These are phyloP conservation scores for Nothocercus julius DNA, from an alignment of 2,113 vertebrate genomes.

Conservation along the genomic window DNA sequence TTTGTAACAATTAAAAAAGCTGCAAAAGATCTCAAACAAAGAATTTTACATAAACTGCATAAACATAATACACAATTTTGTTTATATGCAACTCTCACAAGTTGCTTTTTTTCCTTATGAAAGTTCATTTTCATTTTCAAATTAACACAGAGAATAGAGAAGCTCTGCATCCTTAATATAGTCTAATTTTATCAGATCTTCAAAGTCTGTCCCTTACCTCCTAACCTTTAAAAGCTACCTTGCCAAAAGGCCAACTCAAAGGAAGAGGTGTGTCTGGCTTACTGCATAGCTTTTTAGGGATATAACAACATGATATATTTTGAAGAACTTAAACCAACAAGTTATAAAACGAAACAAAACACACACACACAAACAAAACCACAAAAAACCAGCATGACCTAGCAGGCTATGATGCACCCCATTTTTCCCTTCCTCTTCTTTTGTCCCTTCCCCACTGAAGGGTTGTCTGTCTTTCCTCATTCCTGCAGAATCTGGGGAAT, in stretches of 20 bases:
- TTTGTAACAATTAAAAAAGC: neutral
- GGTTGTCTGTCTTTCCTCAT: neutral
- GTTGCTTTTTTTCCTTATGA: neutral
- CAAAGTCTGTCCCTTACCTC: neutral
- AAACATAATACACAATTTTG: neutral
- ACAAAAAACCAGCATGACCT: neutral
- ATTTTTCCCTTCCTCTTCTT: neutral
- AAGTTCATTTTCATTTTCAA: neutral
- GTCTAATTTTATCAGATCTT: slow-evolving; percentile 1
- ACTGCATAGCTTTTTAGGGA: slow-evolving; percentile 26
- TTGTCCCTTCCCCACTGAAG: neutral
- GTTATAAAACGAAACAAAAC: no score
- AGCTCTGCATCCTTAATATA: neutral
- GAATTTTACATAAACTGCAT: neutral
- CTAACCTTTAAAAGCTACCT: slow-evolving; percentile 39
- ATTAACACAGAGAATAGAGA: neutral
- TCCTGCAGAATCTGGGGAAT: neutral
- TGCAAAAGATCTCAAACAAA: neutral
- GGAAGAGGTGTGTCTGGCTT: neutral
- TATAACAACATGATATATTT: neutral
- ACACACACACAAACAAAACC: no score
- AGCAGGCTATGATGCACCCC: neutral
- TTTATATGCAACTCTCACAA: neutral
- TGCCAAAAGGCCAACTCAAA: neutral
- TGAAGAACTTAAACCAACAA: neutral